Base-by-base conservation (phyloP, 53 echinoderm and acorn worm genomes). In the Echinarachnius parma region DNA sequence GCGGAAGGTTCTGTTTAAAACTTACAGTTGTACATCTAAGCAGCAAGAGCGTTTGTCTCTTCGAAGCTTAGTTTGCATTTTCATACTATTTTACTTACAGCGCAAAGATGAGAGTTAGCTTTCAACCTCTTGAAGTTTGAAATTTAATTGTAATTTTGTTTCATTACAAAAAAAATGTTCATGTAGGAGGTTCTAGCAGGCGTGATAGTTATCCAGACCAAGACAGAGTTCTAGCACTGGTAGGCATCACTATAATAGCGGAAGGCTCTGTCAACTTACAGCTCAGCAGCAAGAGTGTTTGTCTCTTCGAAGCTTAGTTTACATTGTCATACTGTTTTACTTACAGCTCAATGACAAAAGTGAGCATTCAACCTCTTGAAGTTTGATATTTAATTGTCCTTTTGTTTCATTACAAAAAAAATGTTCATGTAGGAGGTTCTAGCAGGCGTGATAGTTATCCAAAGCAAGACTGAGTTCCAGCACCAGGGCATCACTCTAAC, bases 281-380 rank as follows among this genome's bases (percentile, higher is more conserved):
- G 46, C 83, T 98, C 21, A 98, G 98, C 77, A 86, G 92, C 31
- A 98, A 98, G 67, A 98, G 91, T 61, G 98, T 92, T 5, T 91
- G 98, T 5, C 83, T 90, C 21, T 98, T 98, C 86, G 98, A 98
- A 29, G 98, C n/a, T n/a, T n/a, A n/a, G n/a, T n/a, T n/a, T n/a
- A n/a, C n/a, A n/a, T n/a, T n/a, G n/a, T n/a, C n/a, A n/a, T n/a
- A n/a, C n/a, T n/a, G n/a, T n/a, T n/a, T n/a, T n/a, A n/a, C n/a
- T n/a, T n/a, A n/a, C n/a, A n/a, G n/a, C n/a, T n/a, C n/a, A n/a
- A n/a, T n/a, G n/a, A n/a, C n/a, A n/a, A n/a, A n/a, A n/a, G n/a
- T n/a, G n/a, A n/a, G n/a, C n/a, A n/a, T n/a, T n/a, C n/a, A n/a
- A n/a, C n/a, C n/a, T n/a, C n/a, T n/a, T n/a, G n/a, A n/a, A n/a